Conservation (phyloP, 2,888 invertebrate genomes). For the Ernsta delagoae region DNA sequence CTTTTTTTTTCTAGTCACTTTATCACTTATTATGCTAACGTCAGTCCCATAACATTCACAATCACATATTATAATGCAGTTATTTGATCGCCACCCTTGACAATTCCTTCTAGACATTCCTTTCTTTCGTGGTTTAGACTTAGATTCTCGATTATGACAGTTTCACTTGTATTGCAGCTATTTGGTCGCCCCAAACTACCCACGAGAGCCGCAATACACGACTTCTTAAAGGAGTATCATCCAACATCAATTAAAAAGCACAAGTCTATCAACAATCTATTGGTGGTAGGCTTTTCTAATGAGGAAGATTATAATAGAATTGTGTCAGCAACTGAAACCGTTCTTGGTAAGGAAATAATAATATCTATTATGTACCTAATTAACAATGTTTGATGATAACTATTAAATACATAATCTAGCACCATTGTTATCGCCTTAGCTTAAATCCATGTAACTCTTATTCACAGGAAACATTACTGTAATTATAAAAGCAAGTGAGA, state of each 20-base stretch:
- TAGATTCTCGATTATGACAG: too few species aligned
- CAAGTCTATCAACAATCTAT: conserved; percentile 59
- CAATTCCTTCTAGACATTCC: too few species aligned
- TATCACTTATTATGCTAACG: too few species aligned
- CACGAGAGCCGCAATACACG: conserved; percentile 59
- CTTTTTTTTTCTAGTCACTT: too few species aligned
- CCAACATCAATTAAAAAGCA: conserved; percentile 70
- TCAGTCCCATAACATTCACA: too few species aligned
- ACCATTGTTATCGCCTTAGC: too few species aligned
- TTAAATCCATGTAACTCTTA: too few species aligned
- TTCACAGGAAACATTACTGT: conserved; percentile 51
- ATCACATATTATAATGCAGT: too few species aligned
- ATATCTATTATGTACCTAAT: too few species aligned
- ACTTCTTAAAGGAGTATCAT: conserved; percentile 60
- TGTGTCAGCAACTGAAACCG: conserved; percentile 55
- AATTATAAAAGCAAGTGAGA: conserved; percentile 54
- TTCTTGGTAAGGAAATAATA: conserved; percentile 55
- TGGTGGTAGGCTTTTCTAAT: conserved; percentile 63
- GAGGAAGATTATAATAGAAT: conserved; percentile 58
- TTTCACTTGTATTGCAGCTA: conserved; percentile 46
- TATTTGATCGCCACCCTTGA: too few species aligned
- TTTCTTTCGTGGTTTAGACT: not conserved
- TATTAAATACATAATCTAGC: too few species aligned
- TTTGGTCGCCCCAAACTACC: conserved; percentile 64
- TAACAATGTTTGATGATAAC: too few species aligned